Base-by-base conservation (phyloP, 2,888 invertebrate genomes). In the Dinocampus coccinellae region DNA sequence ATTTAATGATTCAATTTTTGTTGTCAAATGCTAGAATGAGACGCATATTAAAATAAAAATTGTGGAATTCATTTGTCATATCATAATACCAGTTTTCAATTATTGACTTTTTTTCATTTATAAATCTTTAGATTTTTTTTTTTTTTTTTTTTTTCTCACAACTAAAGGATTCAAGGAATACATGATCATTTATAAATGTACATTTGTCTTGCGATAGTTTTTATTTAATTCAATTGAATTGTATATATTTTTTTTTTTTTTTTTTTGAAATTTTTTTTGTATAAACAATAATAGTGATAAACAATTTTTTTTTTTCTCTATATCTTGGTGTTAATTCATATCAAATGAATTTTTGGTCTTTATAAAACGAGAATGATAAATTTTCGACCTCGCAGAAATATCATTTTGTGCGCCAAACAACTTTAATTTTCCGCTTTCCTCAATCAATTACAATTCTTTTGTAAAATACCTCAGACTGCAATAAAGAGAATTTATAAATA, bases 191-290 rank as follows among this genome's bases (percentile, higher is more conserved):
- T 67, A 42, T 67, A 57, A 57, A 67, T 58, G 58, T 57, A 52
- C 63, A 64, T 66, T 55, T 72, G 73, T 76, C 69, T 52, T 64
- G 60, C 42, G 60, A 55, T 52, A 65, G 34, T 60, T 22, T 65
- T 55, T 69, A 47, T 73, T 69, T 62, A 16, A 16, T 47, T 70
- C 13, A 52, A 57, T 58, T 68, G n/a, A 71, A 66, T 52, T 73
- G 70, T 72, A 74, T 72, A 26, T 69, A 52, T 64, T 29, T 39
- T 64, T 64, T 64, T 47, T 64, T 64, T 64, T 29, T 64, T 29
- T 33, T 52, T 52, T 26, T 42, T 10, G 7, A 47, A 47, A 57
- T 26, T 26, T 57, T 58, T 60, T 20, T 22, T 34, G 34, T 34
- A 33, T 60, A 33, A 60, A 60, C 33, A 60, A 47, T 47, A 39